Percentiles rank a stretch among this genome's conserved stretches.
phyloP scores from a whole-genome alignment of 2,113 vertebrate genomes.

The Pholis gunnellus region DNA sequence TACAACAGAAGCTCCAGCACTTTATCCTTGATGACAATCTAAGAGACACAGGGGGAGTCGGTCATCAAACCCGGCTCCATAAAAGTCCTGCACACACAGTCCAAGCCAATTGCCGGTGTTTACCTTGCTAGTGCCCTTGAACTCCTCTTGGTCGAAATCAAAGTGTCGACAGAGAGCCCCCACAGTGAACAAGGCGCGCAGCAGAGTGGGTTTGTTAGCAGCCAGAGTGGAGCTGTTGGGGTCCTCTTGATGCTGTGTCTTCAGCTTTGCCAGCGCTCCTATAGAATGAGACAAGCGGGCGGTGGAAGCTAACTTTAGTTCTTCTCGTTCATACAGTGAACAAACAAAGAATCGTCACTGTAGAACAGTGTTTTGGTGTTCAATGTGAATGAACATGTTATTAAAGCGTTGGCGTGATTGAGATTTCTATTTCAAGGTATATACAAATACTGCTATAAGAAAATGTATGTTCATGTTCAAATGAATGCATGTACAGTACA shows the following conservation, averaged over 20 bases:
- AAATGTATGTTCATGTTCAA: not conserved
- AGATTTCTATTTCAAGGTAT: not conserved
- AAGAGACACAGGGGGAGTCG: not conserved
- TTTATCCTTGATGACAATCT: constrained; percentile 99
- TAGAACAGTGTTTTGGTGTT: not conserved
- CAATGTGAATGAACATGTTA: not conserved
- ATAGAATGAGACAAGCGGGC: not conserved
- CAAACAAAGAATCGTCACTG: not conserved
- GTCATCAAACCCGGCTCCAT: not conserved
- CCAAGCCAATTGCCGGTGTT: not conserved
- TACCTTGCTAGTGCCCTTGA: constrained; percentile 98
- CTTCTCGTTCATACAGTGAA: not conserved
- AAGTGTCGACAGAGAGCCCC: constrained; percentile 97
- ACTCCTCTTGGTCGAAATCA: constrained; percentile 98
- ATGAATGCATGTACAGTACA: not conserved
- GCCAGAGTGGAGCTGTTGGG: constrained; percentile 90
- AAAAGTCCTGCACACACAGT: not conserved
- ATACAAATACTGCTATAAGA: not conserved
- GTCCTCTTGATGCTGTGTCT: constrained; percentile 96
- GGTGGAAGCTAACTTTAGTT: constrained; percentile 4
- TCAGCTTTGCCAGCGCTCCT: constrained; percentile 97
- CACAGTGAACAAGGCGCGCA: constrained; percentile 97
- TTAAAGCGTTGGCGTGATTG: not conserved
- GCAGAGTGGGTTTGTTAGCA: constrained; percentile 94
- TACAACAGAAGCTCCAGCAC: constrained; percentile 97